Evolutionary conservation across 2,113 vertebrate species (phyloP).

Genomic region (Crotalus helleri): DNA sequence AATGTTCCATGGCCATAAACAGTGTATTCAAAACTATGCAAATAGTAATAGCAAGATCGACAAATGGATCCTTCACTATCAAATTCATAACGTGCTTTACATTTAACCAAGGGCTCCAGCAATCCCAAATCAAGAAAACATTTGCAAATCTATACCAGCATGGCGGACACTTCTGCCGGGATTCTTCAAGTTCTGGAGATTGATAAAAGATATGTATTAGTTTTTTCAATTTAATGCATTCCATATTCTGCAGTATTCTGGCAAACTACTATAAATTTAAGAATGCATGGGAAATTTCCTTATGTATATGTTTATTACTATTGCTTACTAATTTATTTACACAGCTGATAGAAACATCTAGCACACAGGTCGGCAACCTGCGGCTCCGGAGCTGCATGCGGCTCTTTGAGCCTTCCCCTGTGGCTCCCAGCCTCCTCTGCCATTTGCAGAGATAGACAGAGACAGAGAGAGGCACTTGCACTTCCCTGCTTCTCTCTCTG

Average conservation of each 20-base stretch:
- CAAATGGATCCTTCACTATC: conserved; percentile 95
- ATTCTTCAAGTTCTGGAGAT: conserved; percentile 89
- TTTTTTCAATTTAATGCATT: not conserved
- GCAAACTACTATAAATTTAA: not conserved
- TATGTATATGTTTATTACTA: not conserved
- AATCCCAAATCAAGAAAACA: conserved; percentile 92
- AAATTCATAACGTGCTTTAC: conserved; percentile 82
- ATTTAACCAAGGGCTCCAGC: conserved; percentile 87
- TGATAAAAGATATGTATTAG: not conserved
- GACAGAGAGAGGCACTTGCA: no score
- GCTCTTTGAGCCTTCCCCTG: no score
- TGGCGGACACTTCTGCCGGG: conserved; percentile 87
- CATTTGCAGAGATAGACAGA: no score
- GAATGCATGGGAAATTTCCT: not conserved
- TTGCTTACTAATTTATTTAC: not conserved
- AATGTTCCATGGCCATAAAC: conserved; percentile 98
- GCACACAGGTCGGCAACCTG: no score
- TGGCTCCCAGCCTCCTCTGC: no score
- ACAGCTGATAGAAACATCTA: not conserved
- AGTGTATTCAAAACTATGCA: conserved; percentile 96
- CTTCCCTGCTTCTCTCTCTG: no score
- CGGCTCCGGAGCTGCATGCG: no score
- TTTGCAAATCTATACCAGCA: conserved; percentile 91
- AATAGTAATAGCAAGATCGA: conserved; percentile 90
- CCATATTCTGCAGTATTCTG: not conserved